Percentiles rank a stretch among this genome's conserved stretches.
Conservation (phyloP, 2,888 invertebrate genomes). For the Hypselothyrea guttata region DNA sequence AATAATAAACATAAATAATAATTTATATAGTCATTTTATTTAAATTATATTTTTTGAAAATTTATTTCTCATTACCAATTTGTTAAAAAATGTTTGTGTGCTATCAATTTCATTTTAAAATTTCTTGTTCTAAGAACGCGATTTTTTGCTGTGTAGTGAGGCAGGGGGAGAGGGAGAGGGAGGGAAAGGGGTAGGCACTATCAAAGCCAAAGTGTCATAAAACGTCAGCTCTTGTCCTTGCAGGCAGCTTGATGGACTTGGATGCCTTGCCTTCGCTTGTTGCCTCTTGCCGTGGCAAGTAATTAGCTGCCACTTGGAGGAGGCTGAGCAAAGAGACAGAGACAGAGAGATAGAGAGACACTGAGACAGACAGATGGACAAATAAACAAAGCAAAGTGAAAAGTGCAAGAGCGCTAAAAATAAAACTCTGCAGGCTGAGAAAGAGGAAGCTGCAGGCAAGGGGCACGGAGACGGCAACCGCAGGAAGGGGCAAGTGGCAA, state of each 20-base stretch:
- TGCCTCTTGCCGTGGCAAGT: conserved; percentile 32
- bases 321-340: conserved; percentile 27
- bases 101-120: too few relatives aligned
- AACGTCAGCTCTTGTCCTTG: conserved; percentile 34
- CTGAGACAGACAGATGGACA: too few relatives aligned
- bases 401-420: conserved; percentile 51
- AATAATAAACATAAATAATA: too few relatives aligned
- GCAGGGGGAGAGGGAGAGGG: background rate
- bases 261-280: conserved; percentile 6
- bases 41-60: too few relatives aligned
- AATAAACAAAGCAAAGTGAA: conserved; percentile 33
- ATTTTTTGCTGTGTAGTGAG: background rate
- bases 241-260: background rate
- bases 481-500: too few relatives aligned
- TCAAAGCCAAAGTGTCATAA: conserved; percentile 37
- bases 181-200: background rate
- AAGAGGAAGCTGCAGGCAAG: conserved; percentile 4
- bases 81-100: too few relatives aligned
- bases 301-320: conserved; percentile 55
- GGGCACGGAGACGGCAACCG: background rate
- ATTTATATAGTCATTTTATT: too few relatives aligned
- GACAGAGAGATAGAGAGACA: too few relatives aligned
- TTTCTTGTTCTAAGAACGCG: too few relatives aligned
- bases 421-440: conserved; percentile 8
- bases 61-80: too few relatives aligned